Conservation (phyloP, 2,113 vertebrate species). For the human (Homo sapiens) region GRCh38 chr4:21440001-21440500, state of each 20-base stretch:
- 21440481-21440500: slow-evolving; percentile 83
- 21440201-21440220: background rate
- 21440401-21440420: slow-evolving; percentile 75
- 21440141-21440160: background rate
- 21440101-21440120: background rate
- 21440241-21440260: background rate
- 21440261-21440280: background rate
- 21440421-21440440: slow-evolving; percentile 57
- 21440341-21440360: slow-evolving; percentile 63
- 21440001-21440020: background rate
- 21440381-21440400: slow-evolving; percentile 80
- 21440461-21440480: slow-evolving; percentile 81
- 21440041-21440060: background rate
- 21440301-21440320: slow-evolving; percentile 64
- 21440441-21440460: slow-evolving; percentile 78
- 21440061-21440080: background rate
- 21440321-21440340: slow-evolving; percentile 45
- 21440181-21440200: background rate
- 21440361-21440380: slow-evolving; percentile 76
- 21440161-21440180: background rate
- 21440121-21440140: background rate
- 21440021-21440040: background rate
- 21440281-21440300: slow-evolving; percentile 7
- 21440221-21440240: background rate
- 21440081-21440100: slow-evolving; percentile 20